Base-by-base conservation (phyloP, 2,797 vertebrate genomes). In the Gallirallus australis region DNA sequence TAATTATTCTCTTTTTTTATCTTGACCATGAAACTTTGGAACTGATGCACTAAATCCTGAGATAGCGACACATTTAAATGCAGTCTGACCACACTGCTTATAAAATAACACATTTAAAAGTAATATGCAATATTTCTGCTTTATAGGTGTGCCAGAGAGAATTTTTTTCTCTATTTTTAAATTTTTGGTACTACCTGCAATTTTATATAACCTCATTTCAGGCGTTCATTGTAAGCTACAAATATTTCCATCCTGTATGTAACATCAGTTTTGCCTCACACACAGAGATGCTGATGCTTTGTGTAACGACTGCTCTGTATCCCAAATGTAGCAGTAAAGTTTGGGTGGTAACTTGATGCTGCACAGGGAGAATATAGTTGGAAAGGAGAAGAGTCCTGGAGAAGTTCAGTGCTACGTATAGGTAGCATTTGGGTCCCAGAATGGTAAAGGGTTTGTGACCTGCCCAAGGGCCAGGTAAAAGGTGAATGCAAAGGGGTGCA, bases 181-280 rank as follows among this genome's bases (percentile, higher is more conserved):
- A 7, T 23, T 40, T 57, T 78, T 78, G 25, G 23, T 71, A 1
- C 65, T 53, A 1, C 6, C 57, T 87, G 30, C 47, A 24, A 0
- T 85, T 82, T 69, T 56, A 56, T n/a, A 24, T 45, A 53, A 35
- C 12, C 14, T 25, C 4, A 3, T 88, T 94, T 88, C 53, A 71
- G 21, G 27, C 27, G 30, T 18, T 24, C 12, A 2, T 3, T n/a
- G 61, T 37, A 54, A 81, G 64, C 57, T 48, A 14, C 19, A n/a
- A 2, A 12, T 21, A 42, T 20, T 87, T 40, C 64, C 8, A 12
- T 30, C 42, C 78, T 19, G 4, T 37, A 7, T 0, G 0, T 31
- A 28, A 47, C 42, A 21, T 48, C 56, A 45, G 39, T 2, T 86
- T 64, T 90, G 11, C 57, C 39, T 88, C 33, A 9, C 59, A 9